A percentile compares a stretch with the other conserved stretches of the same genome.
phyloP scores from a whole-genome alignment of 2,113 vertebrate species.

The Delphinus delphis region DNA sequence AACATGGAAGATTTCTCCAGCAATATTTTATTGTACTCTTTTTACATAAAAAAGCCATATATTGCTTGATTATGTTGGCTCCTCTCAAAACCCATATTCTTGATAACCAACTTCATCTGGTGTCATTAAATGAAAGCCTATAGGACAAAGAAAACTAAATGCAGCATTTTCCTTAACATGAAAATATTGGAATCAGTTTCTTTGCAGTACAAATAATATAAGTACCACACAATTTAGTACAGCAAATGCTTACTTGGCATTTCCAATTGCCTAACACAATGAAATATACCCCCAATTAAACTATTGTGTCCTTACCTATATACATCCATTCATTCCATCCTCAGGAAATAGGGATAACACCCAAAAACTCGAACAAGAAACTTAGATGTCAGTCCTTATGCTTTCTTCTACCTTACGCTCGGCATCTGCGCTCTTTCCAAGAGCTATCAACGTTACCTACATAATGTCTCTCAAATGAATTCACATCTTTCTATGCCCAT shows the following conservation, averaged over 20 bases:
- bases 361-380: background rate
- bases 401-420: background rate
- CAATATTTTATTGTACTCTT: background rate
- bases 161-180: background rate
- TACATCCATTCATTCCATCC: background rate
- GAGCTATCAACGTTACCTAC: background rate
- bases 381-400: background rate
- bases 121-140: background rate
- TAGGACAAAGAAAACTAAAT: background rate
- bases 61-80: background rate
- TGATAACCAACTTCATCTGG: background rate
- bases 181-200: background rate
- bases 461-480: background rate
- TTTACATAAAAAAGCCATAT: background rate
- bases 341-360: background rate
- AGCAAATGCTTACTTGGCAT: background rate
- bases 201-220: background rate
- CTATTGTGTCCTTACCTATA: background rate
- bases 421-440: background rate
- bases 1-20: background rate
- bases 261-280: background rate
- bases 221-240: background rate
- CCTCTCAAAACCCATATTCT: background rate
- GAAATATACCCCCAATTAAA: background rate
- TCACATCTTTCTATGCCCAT: background rate